These are phyloP conservation scores for Girardinus metallicus DNA, from an alignment of 2,797 vertebrate species.

Conservation along the genomic window DNA sequence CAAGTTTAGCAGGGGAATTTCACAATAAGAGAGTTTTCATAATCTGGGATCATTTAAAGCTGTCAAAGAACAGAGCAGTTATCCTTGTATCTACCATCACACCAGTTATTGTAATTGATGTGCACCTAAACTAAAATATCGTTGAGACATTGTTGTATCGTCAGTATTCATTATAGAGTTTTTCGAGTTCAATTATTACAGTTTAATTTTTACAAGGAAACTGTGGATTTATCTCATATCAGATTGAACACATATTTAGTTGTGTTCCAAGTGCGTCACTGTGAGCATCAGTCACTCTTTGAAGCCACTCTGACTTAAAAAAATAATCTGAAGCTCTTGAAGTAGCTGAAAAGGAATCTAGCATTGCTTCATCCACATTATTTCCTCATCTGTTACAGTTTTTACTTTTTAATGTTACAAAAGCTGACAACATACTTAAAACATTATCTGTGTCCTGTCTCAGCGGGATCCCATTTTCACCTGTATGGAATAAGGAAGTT, in stretches of 20 bases:
- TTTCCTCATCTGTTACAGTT: slow-evolving; percentile 18
- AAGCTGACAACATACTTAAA: slow-evolving; percentile 2
- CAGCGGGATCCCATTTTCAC: not conserved
- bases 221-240: not conserved
- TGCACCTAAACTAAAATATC: not conserved
- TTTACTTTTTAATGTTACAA: slow-evolving; percentile 18
- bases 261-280: slow-evolving; percentile 5
- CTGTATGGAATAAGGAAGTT: not conserved
- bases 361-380: slow-evolving; percentile 14
- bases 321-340: slow-evolving; percentile 12
- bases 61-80: not conserved
- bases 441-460: slow-evolving; percentile 1
- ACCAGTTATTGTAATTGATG: not conserved
- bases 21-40: not conserved
- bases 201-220: not conserved
- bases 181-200: not conserved
- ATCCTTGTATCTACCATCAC: not conserved
- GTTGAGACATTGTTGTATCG: not conserved
- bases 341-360: slow-evolving; percentile 12
- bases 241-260: slow-evolving; percentile 10
- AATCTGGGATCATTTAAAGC: not conserved
- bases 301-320: slow-evolving; percentile 4
- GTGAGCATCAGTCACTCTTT: slow-evolving; percentile 6
- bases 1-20: not conserved
- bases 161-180: not conserved